phyloP scores from a whole-genome alignment of 2,797 vertebrate species.

The Onychomys torridus region DNA sequence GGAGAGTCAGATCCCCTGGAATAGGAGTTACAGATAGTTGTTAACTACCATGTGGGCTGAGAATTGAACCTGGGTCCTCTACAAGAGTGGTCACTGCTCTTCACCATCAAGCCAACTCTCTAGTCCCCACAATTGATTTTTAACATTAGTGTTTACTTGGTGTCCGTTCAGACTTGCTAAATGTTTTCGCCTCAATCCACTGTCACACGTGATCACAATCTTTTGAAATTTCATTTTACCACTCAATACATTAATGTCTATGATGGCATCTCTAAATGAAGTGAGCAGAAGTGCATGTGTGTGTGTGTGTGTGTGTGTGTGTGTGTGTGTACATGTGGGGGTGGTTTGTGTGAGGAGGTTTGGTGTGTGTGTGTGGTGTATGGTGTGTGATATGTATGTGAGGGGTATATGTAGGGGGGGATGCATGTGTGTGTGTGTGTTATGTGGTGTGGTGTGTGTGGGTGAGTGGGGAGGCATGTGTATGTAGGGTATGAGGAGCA shows the following conservation, averaged over 20 bases:
- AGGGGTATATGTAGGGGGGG: not conserved
- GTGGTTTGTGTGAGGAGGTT: too few relatives aligned
- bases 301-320: not conserved
- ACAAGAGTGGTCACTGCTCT: not conserved
- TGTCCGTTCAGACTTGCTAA: not conserved
- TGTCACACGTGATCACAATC: not conserved
- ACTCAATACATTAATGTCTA: slow-evolving; percentile 9
- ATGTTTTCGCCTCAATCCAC: slow-evolving; percentile 18
- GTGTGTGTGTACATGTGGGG: too few relatives aligned
- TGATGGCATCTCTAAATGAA: slow-evolving; percentile 42
- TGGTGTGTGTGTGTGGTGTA: too few relatives aligned
- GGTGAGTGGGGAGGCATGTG: too few relatives aligned
- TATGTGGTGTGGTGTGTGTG: too few relatives aligned
- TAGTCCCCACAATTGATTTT: not conserved
- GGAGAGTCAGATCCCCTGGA: not conserved
- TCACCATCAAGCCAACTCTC: not conserved
- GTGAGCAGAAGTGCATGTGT: not conserved
- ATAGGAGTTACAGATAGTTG: not conserved
- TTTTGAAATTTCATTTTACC: slow-evolving; percentile 21
- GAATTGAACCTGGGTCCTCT: not conserved
- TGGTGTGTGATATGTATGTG: not conserved
- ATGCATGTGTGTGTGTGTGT: too few relatives aligned
- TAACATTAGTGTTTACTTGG: slow-evolving; percentile 21
- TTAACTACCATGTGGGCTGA: not conserved
- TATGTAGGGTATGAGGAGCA: not conserved